phyloP scores from a whole-genome alignment of 2,113 vertebrate genomes.

The Gallinago media region DNA sequence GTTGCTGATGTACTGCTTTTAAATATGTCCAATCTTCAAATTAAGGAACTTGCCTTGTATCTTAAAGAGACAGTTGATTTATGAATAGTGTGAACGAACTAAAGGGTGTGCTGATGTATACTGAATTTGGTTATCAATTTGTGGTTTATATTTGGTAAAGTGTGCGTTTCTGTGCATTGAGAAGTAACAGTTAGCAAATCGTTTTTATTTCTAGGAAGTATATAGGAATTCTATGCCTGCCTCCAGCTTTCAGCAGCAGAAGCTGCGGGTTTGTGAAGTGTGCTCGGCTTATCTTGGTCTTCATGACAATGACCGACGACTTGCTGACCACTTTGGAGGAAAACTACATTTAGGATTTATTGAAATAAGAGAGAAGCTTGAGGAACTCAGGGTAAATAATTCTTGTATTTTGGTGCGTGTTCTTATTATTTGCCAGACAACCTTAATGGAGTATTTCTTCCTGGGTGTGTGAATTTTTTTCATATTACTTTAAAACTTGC shows the following conservation, averaged over 20 bases:
- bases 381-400: slow-evolving; percentile 91
- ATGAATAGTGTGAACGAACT: neutral
- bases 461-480: neutral
- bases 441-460: neutral
- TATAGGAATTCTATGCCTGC: slow-evolving; percentile 99
- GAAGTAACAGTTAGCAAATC: neutral
- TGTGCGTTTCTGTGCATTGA: neutral
- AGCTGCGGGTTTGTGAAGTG: slow-evolving; percentile 96
- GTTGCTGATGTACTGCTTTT: neutral
- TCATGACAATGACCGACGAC: slow-evolving; percentile 95
- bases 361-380: slow-evolving; percentile 98
- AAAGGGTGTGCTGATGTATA: neutral
- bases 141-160: neutral
- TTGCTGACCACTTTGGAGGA: slow-evolving; percentile 98
- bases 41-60: neutral
- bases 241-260: slow-evolving; percentile 99
- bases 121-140: neutral
- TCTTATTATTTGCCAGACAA: neutral
- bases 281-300: slow-evolving; percentile 98
- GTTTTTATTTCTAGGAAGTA: slow-evolving; percentile 82
- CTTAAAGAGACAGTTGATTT: neutral
- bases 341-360: slow-evolving; percentile 98
- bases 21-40: neutral
- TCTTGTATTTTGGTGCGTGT: neutral
- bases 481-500: neutral